phyloP scores from a whole-genome alignment of 2,113 vertebrate species.

The Etia nguti region DNA sequence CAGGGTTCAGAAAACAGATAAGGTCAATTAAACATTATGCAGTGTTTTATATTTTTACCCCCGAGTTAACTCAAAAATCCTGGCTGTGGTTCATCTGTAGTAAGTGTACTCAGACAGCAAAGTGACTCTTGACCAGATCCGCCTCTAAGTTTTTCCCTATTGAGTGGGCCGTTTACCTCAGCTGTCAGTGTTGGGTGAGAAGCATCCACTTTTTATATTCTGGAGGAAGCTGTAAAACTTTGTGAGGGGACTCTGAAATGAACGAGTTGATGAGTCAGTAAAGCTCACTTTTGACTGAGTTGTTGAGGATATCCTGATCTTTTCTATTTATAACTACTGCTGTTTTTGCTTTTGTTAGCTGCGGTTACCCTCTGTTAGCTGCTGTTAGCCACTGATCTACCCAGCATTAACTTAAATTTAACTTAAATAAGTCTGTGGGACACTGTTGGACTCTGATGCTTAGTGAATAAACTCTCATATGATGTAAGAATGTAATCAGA shows the following conservation, averaged over 20 bases:
- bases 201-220: not conserved
- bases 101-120: not conserved
- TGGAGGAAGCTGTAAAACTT: not conserved
- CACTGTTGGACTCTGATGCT: not conserved
- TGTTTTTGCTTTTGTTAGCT: not conserved
- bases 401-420: not conserved
- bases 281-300: not conserved
- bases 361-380: not conserved
- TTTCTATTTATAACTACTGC: not conserved
- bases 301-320: not conserved
- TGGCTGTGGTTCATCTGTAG: not conserved
- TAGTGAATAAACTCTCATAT: accelerated
- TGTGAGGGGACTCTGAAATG: not conserved
- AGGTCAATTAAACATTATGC: not conserved
- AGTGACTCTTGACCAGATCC: not conserved
- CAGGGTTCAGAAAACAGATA: not conserved
- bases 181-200: not conserved
- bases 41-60: not conserved
- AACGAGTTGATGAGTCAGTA: not conserved
- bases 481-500: not conserved
- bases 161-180: not conserved
- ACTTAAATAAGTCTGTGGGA: not conserved
- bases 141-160: accelerated
- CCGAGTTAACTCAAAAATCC: not conserved
- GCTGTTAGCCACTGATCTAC: not conserved